phyloP scores from a whole-genome alignment of 2,113 vertebrate genomes.

The Geococcyx californianus region DNA sequence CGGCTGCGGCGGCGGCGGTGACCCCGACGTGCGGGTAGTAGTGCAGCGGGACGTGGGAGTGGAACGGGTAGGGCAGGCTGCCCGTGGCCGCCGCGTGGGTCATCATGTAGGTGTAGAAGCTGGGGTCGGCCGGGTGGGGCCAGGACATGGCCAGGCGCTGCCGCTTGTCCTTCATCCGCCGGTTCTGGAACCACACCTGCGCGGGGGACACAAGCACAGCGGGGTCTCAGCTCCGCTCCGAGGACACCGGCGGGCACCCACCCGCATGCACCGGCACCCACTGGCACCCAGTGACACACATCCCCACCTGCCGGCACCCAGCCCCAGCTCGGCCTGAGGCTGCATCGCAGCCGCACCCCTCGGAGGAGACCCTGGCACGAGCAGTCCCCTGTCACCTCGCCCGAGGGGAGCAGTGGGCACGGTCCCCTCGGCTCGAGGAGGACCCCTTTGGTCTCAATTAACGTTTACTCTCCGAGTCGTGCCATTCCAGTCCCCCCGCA shows the following conservation, averaged over 20 bases:
- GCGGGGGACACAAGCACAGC: slow-evolving; percentile 17
- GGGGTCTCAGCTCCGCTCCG: background rate
- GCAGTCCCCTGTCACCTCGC: background rate
- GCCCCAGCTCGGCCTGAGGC: no score
- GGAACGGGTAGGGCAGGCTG: slow-evolving; percentile 97
- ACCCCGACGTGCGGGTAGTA: slow-evolving; percentile 98
- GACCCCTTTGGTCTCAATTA: background rate
- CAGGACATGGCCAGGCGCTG: slow-evolving; percentile 98
- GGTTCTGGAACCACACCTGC: slow-evolving; percentile 98
- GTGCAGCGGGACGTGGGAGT: slow-evolving; percentile 97
- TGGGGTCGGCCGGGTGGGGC: slow-evolving; percentile 98
- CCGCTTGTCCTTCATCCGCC: slow-evolving; percentile 97
- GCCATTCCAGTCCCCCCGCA: background rate
- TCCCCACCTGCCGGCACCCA: background rate
- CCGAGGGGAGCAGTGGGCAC: background rate
- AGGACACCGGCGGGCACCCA: background rate
- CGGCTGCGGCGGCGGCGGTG: slow-evolving; percentile 91
- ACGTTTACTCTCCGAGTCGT: background rate
- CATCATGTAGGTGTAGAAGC: slow-evolving; percentile 99
- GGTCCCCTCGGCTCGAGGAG: background rate
- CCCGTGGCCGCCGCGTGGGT: slow-evolving; percentile 97
- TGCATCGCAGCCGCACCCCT: background rate
- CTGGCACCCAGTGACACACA: background rate
- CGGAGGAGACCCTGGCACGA: background rate
- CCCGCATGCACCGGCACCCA: no score